Evolutionary conservation across 1,140 invertebrate species (phyloP), one percentile per base, ranked within the genome.

Genomic region (Cotesia vestalis): DNA sequence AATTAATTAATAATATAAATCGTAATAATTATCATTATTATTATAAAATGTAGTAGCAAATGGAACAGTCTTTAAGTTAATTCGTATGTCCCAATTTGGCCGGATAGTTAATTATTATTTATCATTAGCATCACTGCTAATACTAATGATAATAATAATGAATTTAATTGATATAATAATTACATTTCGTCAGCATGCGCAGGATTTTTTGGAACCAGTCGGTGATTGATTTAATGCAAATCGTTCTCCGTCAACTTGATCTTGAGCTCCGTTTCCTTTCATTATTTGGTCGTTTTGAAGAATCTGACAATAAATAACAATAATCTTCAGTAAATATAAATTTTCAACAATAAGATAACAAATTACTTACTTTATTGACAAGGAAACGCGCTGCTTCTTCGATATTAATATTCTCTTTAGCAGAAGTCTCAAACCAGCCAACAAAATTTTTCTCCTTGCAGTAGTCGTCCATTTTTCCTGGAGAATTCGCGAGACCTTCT

Each of bases 381-480:
- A 99, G 90, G 80, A 94, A 95, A 76, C 91, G 91, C 1, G 96
- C 94, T 40, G 98, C 94, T 84, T 99, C 96, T 80, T 99, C 97
- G 63, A 99, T 97, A 81, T 99, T 98, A 46, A 98, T 95, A 82
- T 99, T 98, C 81, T 99, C 98, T 87, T 98, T 99, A 9, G 98
- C 98, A 1, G 97, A 99, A 0, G 97, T 98, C 84, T 98, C 95
- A 85, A 96, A 99, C 96, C 97, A 99, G 1, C 93, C 95, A n/a
- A 93, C 89, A 85, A 99, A 99, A 2, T 96, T 95, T 78, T 98
- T 95, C 78, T 98, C 95, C 80, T 93, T 91, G 82, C 96, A 98
- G 85, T 96, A 99, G 78, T 98, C 95, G 75, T 99, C 94, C 94
- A 99, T 96, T 85, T 94, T 93, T 4, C 90, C 85, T 0, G 92